Percentiles rank a stretch among this genome's conserved stretches.
phyloP scores from a whole-genome alignment of 1,140 invertebrate genomes.

The Caerostris extrusa region DNA sequence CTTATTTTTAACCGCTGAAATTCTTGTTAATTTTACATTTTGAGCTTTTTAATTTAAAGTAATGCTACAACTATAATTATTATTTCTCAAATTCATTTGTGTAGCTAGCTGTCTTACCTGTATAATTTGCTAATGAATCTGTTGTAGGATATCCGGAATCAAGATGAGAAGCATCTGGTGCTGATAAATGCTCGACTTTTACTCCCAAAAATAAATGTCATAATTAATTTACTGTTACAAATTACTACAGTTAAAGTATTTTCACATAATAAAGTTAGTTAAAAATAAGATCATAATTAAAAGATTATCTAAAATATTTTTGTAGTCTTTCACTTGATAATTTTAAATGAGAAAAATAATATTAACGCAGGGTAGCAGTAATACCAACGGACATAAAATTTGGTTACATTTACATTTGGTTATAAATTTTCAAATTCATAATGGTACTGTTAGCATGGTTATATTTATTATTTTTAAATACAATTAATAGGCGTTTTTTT shows the following conservation, averaged over 20 bases:
- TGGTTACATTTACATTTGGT: too few species aligned
- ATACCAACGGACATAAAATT: too few species aligned
- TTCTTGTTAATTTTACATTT: too few species aligned
- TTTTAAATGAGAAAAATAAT: background rate
- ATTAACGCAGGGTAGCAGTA: background rate
- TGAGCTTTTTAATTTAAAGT: too few species aligned
- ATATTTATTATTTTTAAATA: too few species aligned
- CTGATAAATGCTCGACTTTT: slow-evolving; percentile 75
- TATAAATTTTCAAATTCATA: too few species aligned
- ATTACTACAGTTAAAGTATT: background rate
- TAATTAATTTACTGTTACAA: background rate
- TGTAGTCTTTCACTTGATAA: background rate
- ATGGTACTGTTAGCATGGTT: too few species aligned
- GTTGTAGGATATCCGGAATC: slow-evolving; percentile 75
- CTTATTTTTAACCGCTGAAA: too few species aligned
- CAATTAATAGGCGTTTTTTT: too few species aligned
- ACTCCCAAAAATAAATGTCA: slow-evolving; percentile 15
- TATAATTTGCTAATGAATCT: slow-evolving; percentile 73
- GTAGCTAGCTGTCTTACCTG: slow-evolving; percentile 16
- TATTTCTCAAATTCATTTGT: too few species aligned
- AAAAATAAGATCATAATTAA: background rate
- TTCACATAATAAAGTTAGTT: background rate
- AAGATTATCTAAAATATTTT: background rate
- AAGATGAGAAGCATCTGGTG: slow-evolving; percentile 61
- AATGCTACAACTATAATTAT: too few species aligned